Conservation (phyloP, 2,113 vertebrate genomes). For the Poecilia latipinna region DNA sequence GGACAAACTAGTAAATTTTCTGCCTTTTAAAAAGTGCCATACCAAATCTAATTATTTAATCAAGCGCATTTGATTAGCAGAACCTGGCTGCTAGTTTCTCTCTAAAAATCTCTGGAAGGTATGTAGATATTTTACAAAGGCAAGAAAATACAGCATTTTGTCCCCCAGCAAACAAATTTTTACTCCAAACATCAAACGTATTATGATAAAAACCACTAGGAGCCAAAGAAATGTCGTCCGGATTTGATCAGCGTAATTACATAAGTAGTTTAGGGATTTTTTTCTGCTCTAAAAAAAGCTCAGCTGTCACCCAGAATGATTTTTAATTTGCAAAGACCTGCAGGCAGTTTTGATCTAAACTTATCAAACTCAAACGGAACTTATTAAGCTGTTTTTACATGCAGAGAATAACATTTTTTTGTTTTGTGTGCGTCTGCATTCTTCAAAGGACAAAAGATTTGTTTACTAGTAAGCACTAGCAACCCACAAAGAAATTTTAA, state of each 20-base stretch:
- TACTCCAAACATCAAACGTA: conserved; percentile 2
- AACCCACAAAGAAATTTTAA: conserved; percentile 2
- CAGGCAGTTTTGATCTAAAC: neutral
- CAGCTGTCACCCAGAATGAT: neutral
- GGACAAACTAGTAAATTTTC: neutral
- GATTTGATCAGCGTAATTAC: conserved; percentile 2
- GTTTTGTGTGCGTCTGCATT: neutral
- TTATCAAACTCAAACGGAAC: neutral
- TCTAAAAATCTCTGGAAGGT: neutral
- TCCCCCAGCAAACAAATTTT: neutral
- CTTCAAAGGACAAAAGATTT: neutral
- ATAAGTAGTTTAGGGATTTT: neutral
- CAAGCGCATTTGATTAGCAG: neutral
- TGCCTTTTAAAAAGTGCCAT: too few species aligned
- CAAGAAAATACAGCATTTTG: neutral
- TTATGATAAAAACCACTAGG: neutral
- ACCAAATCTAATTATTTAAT: neutral
- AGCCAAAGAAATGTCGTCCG: neutral
- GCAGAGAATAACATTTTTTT: too few species aligned
- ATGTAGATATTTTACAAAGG: neutral
- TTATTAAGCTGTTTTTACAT: neutral
- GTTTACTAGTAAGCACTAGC: conserved; percentile 1
- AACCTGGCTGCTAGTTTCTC: neutral
- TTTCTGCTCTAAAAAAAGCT: neutral
- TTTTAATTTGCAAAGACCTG: neutral